Evolutionary conservation across 2,888 invertebrate species (phyloP), one percentile per base, ranked within the genome.

Genomic region (Leptinotarsa haldemani): DNA sequence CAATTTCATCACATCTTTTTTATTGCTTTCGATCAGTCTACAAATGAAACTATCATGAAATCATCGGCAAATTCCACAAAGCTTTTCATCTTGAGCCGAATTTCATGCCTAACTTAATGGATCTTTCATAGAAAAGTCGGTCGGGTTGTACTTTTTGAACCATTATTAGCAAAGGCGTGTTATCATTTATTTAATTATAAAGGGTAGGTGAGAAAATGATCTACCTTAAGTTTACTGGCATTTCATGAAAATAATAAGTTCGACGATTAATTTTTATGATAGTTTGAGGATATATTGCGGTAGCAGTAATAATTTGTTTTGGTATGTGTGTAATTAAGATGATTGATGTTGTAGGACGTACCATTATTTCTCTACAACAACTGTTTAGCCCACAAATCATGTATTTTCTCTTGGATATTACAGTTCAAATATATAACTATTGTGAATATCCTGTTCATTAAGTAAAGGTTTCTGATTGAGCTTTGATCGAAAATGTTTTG

Each of bases 151-250:
- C 53, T 67, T 67, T 82, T 82, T 78, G 79, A 79, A 79, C 82
- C 78, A 79, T 83, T 80, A 83, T 83, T 83, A 83, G 82, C 83
- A 78, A 81, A 80, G 82, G 82, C 80, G 81, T 82, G 83, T 81
- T 81, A 81, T 80, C 81, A 83, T 81, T 83, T 82, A 82, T 80
- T 77, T 83, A 83, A 83, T 83, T 83, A 83, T 82, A 82, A 81
- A 80, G 82, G 82, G 79, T 80, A 83, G 82, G 83, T 82, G 82
- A 82, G 82, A 83, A 82, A 82, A 82, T 64, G 25, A 68, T 69
- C 63, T 18, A 67, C 47, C 58, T 58, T 40, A 40, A 25, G 25
- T 61, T 61, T 16, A 30, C 61, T 18, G 30, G n/a, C 61, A 40
- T 16, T 40, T 61, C 18, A 40, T 30, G 40, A 40, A 61, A 68